Base-by-base conservation (phyloP, 2,797 vertebrate genomes). In the Mormyrops boulengeri region DNA sequence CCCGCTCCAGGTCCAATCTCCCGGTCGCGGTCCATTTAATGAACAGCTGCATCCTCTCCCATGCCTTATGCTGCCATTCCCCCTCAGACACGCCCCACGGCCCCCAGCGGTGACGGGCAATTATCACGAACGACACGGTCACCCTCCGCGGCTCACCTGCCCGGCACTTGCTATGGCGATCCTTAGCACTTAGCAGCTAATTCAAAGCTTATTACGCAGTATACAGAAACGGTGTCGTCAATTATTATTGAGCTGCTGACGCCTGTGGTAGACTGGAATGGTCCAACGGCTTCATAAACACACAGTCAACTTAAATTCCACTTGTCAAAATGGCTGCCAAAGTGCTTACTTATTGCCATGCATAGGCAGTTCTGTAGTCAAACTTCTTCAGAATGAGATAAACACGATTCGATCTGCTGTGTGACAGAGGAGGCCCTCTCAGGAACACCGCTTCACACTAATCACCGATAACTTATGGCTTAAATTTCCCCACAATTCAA, bases 21-120 rank as follows among this genome's bases (percentile, higher is more conserved):
- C 66, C 87, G 34, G 14, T 95, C 95, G 93, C 92, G 94, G 93
- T 91, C 93, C 94, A 94, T 95, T 95, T 95, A 95, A 95, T 93
- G 92, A 95, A 93, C 93, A 94, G 94, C 93, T 93, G 94, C 93
- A 94, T 92, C 93, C 91, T 92, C 93, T 94, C 94, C 94, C 91
- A 69, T 3, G 87, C 91, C 91, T 90, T 93, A 91, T 80, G 92
- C 93, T 92, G 93, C 92, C 88, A 82, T 55, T 77, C 73, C 88
- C 88, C 89, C 9, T 47, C 17, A 0, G n/a, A 89, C 50, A 53
- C 30, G 7, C 88, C 90, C 53, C 84, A 6, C 8, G 89, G 12
- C 44, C 90, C 88, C 90, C 82, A 89, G 88, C 90, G 94, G 93
- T 93, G 95, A 93, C 95, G 84, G 92, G 89, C 92, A 92, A 94